Evolutionary conservation across 2,888 invertebrate species (phyloP), one percentile per base, ranked within the genome.

Genomic region (Monochamus alternatus): DNA sequence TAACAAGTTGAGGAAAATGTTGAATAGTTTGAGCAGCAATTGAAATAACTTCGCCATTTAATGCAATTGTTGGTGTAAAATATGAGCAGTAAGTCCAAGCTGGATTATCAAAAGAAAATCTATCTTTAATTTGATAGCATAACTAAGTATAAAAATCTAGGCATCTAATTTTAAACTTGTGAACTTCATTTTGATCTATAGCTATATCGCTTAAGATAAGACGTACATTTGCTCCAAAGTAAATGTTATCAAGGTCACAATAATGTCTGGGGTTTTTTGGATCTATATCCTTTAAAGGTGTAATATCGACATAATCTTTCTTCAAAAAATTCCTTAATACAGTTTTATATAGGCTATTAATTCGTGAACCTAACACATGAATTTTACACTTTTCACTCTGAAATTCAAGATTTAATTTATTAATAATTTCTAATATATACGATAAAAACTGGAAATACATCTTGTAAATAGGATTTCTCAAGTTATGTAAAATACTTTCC

Each of bases 331-430:
- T 31, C n/a, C 63, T 63, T 63, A 63, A 63, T 31, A 63, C 32
- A 63, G 63, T 63, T 63, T 31, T 63, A 8, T 63, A 63, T 31
- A 63, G 31, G n/a, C 22, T 22, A 63, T 31, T 63, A 31, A 63
- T 63, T 63, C 63, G 3, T 22, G 22, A 14, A 31, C 31, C 31
- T 63, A 63, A 31, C n/a, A 3, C 63, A 32, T 22, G 31, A 22
- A 63, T 63, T 63, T 63, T 63, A 32, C 63, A 63, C 5, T 63
- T 14, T 31, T 63, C 63, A 63, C 63, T 63, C 31, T 63, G 63
- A 32, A 63, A 63, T 31, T 63, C 63, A 30, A 63, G 22, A 63
- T 63, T 63, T 63, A 63, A 63, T 31, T 32, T 63, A 31, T 63
- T 63, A 2, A 63, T 3, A 31, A 63, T n/a, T 30, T 63, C 63